Base-by-base conservation (phyloP, 2,797 vertebrate genomes). In the Myiotriccus ornatus region DNA sequence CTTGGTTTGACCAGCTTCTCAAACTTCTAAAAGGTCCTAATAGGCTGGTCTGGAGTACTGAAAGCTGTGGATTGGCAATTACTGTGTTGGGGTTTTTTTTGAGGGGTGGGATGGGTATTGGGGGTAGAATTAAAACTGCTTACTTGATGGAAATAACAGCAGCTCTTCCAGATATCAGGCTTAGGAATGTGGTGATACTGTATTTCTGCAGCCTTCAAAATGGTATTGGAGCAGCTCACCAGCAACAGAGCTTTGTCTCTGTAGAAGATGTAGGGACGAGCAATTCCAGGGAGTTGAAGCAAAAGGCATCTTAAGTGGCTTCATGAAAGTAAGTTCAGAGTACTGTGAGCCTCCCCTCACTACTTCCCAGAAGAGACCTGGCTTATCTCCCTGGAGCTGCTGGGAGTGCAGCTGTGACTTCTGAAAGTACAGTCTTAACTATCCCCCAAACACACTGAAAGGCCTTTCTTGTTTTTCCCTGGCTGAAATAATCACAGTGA, bases 181-280 rank as follows among this genome's bases (percentile, higher is more conserved):
- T 74, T 89, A 47, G 49, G 77, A 71, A 77, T n/a, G 20, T 10
- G 63, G 30, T 22, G 23, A 44, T 74, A 19, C 27, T 70, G 17
- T 89, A 34, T 71, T 92, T 95, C n/a, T 90, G n/a, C n/a, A 77
- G 39, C 19, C 57, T 83, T 93, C n/a, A 32, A 34, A 84, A 53
- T 3, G 0, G 24, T 30, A 8, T 57, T 22, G 4, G 23, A 83
- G 49, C 32, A 50, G 47, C 27, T 85, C 30, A 24, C 15, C 63
- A 23, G n/a, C 5, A 6, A n/a, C 49, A 65, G 35, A 84, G 19
- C 8, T 81, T 46, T 76, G 23, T 59, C n/a, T 50, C 50, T 56
- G 25, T 71, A 46, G 60, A 49, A n/a, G 44, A 37, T 2, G 2
- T 22, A 25, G 37, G 64, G 57, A 64, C 44, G n/a, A 65, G 23